Conservation (phyloP, 2,113 vertebrate species). For the Triplophysa rosa region DNA sequence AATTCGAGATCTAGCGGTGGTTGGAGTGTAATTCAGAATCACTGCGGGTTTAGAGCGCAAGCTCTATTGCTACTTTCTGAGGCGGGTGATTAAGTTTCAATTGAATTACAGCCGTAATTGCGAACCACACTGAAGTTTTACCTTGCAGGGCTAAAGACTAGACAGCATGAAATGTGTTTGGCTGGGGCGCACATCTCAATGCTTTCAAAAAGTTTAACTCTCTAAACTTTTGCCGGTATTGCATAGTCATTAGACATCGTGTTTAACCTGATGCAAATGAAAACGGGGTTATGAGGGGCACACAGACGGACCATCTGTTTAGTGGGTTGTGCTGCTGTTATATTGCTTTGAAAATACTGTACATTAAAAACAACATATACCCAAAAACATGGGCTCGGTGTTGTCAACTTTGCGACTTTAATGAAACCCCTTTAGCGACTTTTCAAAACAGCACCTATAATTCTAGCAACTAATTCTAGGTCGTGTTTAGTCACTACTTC, state of each 20-base stretch:
- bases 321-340: not conserved
- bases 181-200: not conserved
- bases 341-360: too few relatives aligned
- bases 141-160: slow-evolving; percentile 24
- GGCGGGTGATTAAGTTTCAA: slow-evolving; percentile 17
- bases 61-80: slow-evolving; percentile 18
- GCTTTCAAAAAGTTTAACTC: not conserved
- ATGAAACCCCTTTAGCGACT: too few relatives aligned
- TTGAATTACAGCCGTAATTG: slow-evolving; percentile 40
- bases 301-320: not conserved
- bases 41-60: slow-evolving; percentile 19
- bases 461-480: too few relatives aligned
- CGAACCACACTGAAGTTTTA: slow-evolving; percentile 32
- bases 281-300: not conserved
- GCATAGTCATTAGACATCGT: not conserved
- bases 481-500: too few relatives aligned
- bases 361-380: not conserved
- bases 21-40: slow-evolving; percentile 49
- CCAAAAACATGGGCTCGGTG: not conserved
- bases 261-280: not conserved
- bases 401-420: too few relatives aligned
- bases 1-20: not conserved
- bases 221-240: slow-evolving; percentile 9
- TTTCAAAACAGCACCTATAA: too few relatives aligned
- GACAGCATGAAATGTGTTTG: slow-evolving; percentile 22